phyloP scores from a whole-genome alignment of 2,113 vertebrate genomes.

The Pterocles burchelli region DNA sequence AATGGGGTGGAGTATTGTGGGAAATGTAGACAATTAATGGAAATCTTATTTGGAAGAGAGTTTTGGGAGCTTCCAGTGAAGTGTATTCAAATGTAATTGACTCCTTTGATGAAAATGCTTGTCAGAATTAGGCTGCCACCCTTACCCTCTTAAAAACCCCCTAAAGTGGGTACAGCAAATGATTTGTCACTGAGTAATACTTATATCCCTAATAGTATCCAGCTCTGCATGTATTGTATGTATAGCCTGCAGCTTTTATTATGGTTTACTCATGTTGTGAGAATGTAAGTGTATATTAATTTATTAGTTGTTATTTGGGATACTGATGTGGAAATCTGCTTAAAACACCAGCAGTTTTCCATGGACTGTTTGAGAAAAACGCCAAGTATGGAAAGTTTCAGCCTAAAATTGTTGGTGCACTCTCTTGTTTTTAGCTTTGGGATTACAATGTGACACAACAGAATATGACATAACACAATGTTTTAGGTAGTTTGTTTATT shows the following conservation, averaged over 20 bases:
- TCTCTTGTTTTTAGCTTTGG: background rate
- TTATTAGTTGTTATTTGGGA: background rate
- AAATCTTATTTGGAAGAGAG: slow-evolving; percentile 50
- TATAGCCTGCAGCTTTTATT: background rate
- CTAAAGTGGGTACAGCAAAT: background rate
- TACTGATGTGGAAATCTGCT: background rate
- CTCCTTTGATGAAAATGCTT: background rate
- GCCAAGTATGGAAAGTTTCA: background rate
- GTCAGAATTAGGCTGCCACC: background rate
- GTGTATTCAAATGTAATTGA: background rate
- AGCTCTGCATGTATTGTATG: background rate
- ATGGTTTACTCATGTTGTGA: background rate
- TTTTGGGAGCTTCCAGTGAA: slow-evolving; percentile 15
- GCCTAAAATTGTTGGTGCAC: background rate
- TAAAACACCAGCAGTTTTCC: background rate
- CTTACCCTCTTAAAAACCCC: background rate
- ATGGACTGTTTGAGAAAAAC: background rate
- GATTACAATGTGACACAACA: background rate
- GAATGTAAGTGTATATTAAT: background rate
- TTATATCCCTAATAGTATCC: background rate
- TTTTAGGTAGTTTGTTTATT: background rate
- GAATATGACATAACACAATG: background rate
- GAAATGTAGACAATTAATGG: slow-evolving; percentile 48
- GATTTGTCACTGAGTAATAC: background rate
- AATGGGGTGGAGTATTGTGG: slow-evolving; percentile 65